Conservation (phyloP, 1,140 invertebrate species). For the Uloborus diversus region DNA sequence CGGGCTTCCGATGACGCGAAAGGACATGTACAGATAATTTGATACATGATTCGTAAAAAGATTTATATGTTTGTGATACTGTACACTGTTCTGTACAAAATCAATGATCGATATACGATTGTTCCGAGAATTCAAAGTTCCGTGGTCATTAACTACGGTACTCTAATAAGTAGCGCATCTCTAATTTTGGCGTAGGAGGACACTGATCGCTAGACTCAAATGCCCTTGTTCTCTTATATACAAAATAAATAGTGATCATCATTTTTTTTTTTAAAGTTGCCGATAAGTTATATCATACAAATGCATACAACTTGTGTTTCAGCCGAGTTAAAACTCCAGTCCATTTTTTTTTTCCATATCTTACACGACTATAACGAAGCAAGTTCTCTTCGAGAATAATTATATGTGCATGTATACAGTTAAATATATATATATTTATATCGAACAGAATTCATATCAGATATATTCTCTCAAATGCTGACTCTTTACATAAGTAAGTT, state of each 20-base stretch:
- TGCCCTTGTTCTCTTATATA: conserved; percentile 41
- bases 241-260: conserved; percentile 56
- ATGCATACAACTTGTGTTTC: too few species aligned
- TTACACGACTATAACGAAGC: background rate
- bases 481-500: conserved; percentile 39
- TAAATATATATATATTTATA: background rate
- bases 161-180: conserved; percentile 50
- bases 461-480: conserved; percentile 33
- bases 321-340: background rate
- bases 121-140: conserved; percentile 29
- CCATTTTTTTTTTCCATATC: conserved; percentile 1
- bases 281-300: background rate
- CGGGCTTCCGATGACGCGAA: conserved; percentile 44
- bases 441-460: conserved; percentile 27
- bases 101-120: conserved; percentile 40
- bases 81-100: conserved; percentile 56
- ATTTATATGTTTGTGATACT: conserved; percentile 53
- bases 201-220: conserved; percentile 8
- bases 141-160: conserved; percentile 26
- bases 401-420: conserved; percentile 39
- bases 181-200: conserved; percentile 50
- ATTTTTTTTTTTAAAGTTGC: conserved; percentile 8
- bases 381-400: conserved; percentile 6
- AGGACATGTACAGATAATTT: conserved; percentile 54
- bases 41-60: conserved; percentile 56